Evolutionary conservation across 2,888 invertebrate genomes (phyloP).

Genomic region (Tetranychus piercei): DNA sequence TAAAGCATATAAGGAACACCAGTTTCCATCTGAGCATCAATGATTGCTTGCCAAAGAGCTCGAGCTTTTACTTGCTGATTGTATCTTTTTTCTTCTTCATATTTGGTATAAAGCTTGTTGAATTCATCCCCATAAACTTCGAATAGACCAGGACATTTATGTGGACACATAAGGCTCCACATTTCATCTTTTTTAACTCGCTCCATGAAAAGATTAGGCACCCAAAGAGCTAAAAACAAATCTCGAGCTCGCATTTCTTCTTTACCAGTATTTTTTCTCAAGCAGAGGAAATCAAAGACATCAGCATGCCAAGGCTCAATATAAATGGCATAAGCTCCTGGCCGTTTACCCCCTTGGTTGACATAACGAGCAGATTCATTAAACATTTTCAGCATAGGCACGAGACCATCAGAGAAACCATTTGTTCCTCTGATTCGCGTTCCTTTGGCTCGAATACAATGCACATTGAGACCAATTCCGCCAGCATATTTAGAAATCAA

Average conservation of each 20-base stretch:
- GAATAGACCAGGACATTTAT: constrained; percentile 67
- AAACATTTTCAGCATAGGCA: constrained; percentile 85
- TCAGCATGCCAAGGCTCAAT: constrained; percentile 98
- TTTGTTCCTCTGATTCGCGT: constrained; percentile 82
- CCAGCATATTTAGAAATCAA: constrained; percentile 91
- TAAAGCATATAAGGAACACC: constrained; percentile 95
- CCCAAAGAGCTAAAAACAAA: constrained; percentile 90
- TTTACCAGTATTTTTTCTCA: constrained; percentile 83
- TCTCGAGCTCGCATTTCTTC: constrained; percentile 86
- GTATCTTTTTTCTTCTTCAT: constrained; percentile 59
- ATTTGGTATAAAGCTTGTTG: constrained; percentile 60
- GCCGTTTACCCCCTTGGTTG: constrained; percentile 85
- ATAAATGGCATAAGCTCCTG: constrained; percentile 93
- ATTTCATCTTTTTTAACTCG: constrained; percentile 60
- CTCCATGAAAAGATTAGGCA: constrained; percentile 94
- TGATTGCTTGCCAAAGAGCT: constrained; percentile 76
- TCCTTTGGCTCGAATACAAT: constrained; percentile 79
- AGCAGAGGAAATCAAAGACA: constrained; percentile 77
- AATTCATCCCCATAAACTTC: constrained; percentile 93
- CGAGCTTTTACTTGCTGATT: constrained; percentile 52
- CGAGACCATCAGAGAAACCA: constrained; percentile 79
- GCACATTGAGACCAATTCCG: constrained; percentile 87
- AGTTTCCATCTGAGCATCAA: constrained; percentile 87
- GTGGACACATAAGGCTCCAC: constrained; percentile 96
- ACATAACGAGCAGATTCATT: constrained; percentile 91